Evolutionary conservation across 2,797 vertebrate genomes (phyloP).

Genomic region (Forpus xanthops): DNA sequence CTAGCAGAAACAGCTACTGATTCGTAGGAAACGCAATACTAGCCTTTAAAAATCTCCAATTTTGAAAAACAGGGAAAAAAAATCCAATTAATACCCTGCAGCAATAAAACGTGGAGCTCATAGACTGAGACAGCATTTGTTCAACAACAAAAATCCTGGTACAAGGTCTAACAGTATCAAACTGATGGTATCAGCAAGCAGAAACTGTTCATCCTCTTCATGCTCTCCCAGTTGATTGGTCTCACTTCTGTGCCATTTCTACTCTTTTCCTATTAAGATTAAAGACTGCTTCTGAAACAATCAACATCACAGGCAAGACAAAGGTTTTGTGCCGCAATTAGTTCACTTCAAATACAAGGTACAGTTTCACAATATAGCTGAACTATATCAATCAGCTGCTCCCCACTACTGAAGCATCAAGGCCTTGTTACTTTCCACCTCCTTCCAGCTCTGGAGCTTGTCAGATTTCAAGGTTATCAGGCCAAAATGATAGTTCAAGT

Average conservation of each 20-base stretch:
- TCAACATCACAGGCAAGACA: background rate
- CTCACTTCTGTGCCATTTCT: background rate
- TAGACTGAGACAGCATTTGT: background rate
- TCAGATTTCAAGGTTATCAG: background rate
- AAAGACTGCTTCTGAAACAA: background rate
- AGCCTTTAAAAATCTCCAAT: background rate
- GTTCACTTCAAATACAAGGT: background rate
- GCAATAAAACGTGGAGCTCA: background rate
- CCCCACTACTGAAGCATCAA: background rate
- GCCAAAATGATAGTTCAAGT: background rate
- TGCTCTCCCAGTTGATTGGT: background rate
- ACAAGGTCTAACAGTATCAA: background rate
- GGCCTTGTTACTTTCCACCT: background rate
- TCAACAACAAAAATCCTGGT: background rate
- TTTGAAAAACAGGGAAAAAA: background rate
- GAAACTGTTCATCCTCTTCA: background rate
- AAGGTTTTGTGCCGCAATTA: background rate
- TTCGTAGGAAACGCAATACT: background rate
- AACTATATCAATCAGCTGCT: background rate
- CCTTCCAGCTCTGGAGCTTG: background rate
- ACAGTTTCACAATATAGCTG: background rate
- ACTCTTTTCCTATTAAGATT: background rate
- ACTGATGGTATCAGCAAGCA: background rate
- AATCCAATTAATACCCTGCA: background rate
- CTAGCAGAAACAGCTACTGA: background rate